phyloP scores from a whole-genome alignment of 2,888 invertebrate genomes.

The Tenthredo distinguenda region DNA sequence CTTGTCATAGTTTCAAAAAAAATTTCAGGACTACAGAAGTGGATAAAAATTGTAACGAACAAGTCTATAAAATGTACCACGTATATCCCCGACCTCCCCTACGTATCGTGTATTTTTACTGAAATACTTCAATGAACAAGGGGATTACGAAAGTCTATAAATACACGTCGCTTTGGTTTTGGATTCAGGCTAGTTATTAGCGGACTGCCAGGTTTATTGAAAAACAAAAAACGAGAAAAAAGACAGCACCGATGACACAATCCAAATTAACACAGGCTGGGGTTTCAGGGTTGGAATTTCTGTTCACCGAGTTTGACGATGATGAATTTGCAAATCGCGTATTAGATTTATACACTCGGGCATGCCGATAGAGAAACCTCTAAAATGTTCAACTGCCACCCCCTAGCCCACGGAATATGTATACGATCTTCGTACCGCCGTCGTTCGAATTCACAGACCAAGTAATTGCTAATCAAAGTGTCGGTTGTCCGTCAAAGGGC shows the following conservation, averaged over 20 bases:
- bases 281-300: background rate
- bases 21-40: too few relatives aligned
- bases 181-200: background rate
- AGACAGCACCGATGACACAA: background rate
- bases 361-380: slow-evolving; percentile 44
- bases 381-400: slow-evolving; percentile 26
- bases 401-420: background rate
- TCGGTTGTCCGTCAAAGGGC: slow-evolving; percentile 64
- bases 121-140: background rate
- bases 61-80: background rate
- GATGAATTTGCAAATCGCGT: slow-evolving; percentile 56
- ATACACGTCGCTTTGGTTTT: background rate
- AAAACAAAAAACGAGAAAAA: background rate
- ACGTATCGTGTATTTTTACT: background rate
- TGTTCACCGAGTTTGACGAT: slow-evolving; percentile 56
- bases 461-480: slow-evolving; percentile 66
- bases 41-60: too few relatives aligned
- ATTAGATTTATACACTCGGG: slow-evolving; percentile 59
- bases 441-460: slow-evolving; percentile 39
- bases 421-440: background rate
- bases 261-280: background rate
- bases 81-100: background rate
- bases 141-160: background rate
- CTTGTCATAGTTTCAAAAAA: too few relatives aligned
- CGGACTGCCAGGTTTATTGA: background rate